Conservation (phyloP, 1,140 invertebrate species). For the Hesperophylax magnus region DNA sequence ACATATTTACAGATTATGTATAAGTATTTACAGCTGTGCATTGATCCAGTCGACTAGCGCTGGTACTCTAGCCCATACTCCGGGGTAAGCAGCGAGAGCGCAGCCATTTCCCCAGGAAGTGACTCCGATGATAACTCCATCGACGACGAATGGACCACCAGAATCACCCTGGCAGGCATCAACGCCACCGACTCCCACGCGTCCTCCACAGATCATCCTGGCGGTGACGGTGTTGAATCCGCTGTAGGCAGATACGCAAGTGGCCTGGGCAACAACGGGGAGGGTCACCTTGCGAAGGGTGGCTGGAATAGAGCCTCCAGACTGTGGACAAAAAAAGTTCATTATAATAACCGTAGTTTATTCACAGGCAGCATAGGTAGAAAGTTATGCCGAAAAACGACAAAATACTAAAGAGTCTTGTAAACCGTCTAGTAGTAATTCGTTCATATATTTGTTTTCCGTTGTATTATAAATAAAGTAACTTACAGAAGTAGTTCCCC, state of each 20-base stretch:
- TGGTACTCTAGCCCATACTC: constrained; percentile 70
- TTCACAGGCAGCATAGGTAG: not conserved
- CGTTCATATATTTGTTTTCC: not conserved
- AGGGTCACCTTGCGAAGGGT: constrained; percentile 63
- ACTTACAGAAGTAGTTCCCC: constrained; percentile 59
- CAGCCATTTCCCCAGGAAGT: constrained; percentile 70
- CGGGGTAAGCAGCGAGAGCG: constrained; percentile 66
- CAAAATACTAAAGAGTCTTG: not conserved
- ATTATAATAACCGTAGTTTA: not conserved
- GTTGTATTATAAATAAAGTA: not conserved
- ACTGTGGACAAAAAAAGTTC: constrained; percentile 14
- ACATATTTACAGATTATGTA: too few relatives aligned
- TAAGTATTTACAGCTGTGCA: constrained; percentile 37
- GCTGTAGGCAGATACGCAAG: constrained; percentile 61
- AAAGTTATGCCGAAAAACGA: too few relatives aligned
- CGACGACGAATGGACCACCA: constrained; percentile 71
- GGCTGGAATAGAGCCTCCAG: constrained; percentile 54
- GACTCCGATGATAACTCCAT: constrained; percentile 70
- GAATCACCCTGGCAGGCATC: constrained; percentile 72
- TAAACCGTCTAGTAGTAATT: not conserved
- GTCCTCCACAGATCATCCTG: constrained; percentile 81
- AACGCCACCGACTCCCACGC: constrained; percentile 57
- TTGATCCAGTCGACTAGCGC: constrained; percentile 41
- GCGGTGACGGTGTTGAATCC: constrained; percentile 67
- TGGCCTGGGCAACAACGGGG: constrained; percentile 61